Evolutionary conservation across 1,140 invertebrate genomes (phyloP).

Genomic region (Kradibia gibbosae): DNA sequence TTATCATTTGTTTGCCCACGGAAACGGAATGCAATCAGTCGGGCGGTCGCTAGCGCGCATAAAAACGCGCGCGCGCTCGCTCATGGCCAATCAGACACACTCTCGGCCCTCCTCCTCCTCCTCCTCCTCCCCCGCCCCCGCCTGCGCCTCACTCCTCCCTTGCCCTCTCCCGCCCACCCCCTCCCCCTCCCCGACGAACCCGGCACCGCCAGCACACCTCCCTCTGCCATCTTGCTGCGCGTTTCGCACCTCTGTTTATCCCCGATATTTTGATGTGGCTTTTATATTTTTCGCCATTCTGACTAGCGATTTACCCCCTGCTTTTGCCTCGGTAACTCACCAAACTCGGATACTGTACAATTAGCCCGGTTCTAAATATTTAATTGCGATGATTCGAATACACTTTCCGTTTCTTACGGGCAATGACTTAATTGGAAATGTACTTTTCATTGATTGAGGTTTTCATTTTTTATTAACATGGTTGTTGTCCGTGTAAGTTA

Average conservation of each 20-base stretch:
- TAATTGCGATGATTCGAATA: background rate
- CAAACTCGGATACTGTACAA: conserved; percentile 20
- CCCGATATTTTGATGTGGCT: conserved; percentile 5
- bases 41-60: conserved; percentile 22
- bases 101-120: background rate
- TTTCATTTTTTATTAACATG: conserved; percentile 19
- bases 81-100: conserved; percentile 56
- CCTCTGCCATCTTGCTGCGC: background rate
- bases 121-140: background rate
- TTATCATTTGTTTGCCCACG: conserved; percentile 65
- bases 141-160: background rate
- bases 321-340: background rate
- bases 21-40: conserved; percentile 58
- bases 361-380: conserved; percentile 23
- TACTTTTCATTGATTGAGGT: conserved; percentile 14
- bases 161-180: background rate
- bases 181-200: background rate
- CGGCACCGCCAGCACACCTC: background rate
- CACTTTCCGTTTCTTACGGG: background rate
- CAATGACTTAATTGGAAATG: background rate
- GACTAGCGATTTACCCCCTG: conserved; percentile 18
- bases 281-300: conserved; percentile 31
- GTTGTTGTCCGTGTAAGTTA: background rate
- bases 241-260: background rate
- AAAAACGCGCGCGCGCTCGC: conserved; percentile 39